Conservation (phyloP, 2,113 vertebrate genomes). For the Heterotis niloticus region DNA sequence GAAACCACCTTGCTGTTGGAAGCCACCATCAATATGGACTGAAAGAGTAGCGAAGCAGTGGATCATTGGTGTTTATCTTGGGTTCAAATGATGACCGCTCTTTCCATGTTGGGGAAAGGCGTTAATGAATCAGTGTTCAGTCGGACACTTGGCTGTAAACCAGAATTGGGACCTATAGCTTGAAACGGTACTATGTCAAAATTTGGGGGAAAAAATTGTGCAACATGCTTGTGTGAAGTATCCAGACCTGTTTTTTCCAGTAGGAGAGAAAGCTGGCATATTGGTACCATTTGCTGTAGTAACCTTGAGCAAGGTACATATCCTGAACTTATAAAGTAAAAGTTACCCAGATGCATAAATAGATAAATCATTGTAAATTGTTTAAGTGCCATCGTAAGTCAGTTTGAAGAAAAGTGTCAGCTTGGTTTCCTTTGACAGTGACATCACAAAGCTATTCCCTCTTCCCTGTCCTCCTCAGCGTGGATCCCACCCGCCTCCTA, state of each 20-base stretch:
- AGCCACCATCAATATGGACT: neutral
- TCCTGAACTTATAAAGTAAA: too few relatives aligned
- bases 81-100: too few relatives aligned
- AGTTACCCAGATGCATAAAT: too few relatives aligned
- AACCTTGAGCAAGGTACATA: too few relatives aligned
- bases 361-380: too few relatives aligned
- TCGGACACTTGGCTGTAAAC: neutral
- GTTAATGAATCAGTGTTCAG: neutral
- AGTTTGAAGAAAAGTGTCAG: too few relatives aligned
- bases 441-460: neutral
- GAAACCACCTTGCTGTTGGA: neutral
- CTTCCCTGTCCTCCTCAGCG: conserved; percentile 63
- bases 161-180: neutral
- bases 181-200: neutral
- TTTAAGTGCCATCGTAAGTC: too few relatives aligned
- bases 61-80: neutral
- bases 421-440: neutral
- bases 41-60: neutral
- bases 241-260: too few relatives aligned
- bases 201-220: neutral
- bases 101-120: neutral
- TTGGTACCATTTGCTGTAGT: too few relatives aligned
- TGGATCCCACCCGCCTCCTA: conserved; percentile 93
- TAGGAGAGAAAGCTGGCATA: too few relatives aligned
- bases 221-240: neutral